Percentiles rank a stretch among this genome's conserved stretches.
These are phyloP conservation scores for Gopherus flavomarginatus DNA, from an alignment of 2,113 vertebrate genomes.

Conservation along the genomic window DNA sequence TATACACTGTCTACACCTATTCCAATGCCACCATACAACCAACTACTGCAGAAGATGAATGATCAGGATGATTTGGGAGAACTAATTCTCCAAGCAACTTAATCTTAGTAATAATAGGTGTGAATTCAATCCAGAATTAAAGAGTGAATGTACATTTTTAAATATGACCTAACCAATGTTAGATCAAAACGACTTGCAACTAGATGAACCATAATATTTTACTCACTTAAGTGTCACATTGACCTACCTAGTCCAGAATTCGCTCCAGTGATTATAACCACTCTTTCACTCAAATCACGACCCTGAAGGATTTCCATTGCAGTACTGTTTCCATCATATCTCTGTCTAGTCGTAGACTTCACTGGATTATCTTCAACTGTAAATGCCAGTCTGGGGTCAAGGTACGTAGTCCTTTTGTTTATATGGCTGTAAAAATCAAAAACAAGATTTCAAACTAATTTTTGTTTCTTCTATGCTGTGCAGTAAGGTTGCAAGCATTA, in stretches of 20 bases:
- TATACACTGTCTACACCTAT: accelerated
- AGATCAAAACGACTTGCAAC: background rate
- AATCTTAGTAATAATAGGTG: background rate
- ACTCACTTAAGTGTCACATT: accelerated
- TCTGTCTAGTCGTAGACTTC: slow-evolving; percentile 86
- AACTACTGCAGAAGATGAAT: background rate
- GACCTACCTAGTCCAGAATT: slow-evolving; percentile 95
- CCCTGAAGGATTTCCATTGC: slow-evolving; percentile 96
- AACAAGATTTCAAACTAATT: background rate
- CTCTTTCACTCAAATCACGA: slow-evolving; percentile 89
- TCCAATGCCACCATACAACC: background rate
- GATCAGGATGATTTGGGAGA: background rate
- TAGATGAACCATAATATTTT: background rate
- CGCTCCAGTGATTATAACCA: slow-evolving; percentile 90
- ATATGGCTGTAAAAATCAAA: slow-evolving; percentile 87
- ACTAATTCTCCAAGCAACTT: background rate
- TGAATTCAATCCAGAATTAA: background rate
- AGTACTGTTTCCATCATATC: slow-evolving; percentile 91
- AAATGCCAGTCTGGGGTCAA: slow-evolving; percentile 97
- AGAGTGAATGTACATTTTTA: background rate
- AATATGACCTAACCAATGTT: background rate
- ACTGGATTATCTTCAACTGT: slow-evolving; percentile 91
- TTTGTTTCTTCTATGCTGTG: background rate
- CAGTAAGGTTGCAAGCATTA: background rate
- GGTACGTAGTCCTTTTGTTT: slow-evolving; percentile 95